These are phyloP conservation scores for Probosciger aterrimus DNA, from an alignment of 2,113 vertebrate species.

Conservation along the genomic window DNA sequence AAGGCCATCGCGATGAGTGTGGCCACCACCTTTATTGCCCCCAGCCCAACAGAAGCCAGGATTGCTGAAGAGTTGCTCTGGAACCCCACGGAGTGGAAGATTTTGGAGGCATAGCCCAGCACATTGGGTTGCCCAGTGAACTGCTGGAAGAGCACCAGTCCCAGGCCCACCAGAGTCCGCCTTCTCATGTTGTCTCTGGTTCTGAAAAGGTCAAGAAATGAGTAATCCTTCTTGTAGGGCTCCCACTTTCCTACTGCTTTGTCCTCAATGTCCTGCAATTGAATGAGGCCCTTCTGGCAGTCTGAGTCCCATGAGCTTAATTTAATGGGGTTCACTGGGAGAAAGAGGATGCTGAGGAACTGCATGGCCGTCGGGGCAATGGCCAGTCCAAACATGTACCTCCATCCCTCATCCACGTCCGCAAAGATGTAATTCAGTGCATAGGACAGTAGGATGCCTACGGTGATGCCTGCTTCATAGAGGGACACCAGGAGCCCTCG, in stretches of 20 bases:
- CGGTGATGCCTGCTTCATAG: constrained; percentile 85
- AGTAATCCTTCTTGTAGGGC: constrained; percentile 50
- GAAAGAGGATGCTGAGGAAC: constrained; percentile 77
- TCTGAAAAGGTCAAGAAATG: constrained; percentile 79
- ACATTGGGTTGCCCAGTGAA: constrained; percentile 93
- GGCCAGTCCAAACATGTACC: constrained; percentile 89
- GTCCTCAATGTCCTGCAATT: constrained; percentile 47
- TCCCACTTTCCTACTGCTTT: background rate
- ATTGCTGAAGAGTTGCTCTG: constrained; percentile 79
- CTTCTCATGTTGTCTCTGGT: constrained; percentile 85
- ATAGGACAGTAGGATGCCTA: constrained; percentile 89
- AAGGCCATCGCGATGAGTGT: constrained; percentile 80
- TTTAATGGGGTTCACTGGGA: constrained; percentile 67
- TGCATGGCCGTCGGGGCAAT: constrained; percentile 76
- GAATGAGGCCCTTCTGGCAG: constrained; percentile 68
- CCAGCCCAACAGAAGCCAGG: constrained; percentile 87
- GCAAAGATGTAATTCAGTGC: constrained; percentile 83
- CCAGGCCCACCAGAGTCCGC: constrained; percentile 82
- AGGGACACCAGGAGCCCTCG: constrained; percentile 88
- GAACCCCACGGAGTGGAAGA: constrained; percentile 88
- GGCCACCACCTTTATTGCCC: constrained; percentile 81
- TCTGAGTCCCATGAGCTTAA: background rate
- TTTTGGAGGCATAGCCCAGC: constrained; percentile 89
- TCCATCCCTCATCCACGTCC: constrained; percentile 74
- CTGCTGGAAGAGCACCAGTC: constrained; percentile 91